A percentile compares a stretch with the other conserved stretches of the same genome.
These are phyloP conservation scores for Clarias gariepinus DNA, from an alignment of 2,113 vertebrate species.

Conservation along the genomic window DNA sequence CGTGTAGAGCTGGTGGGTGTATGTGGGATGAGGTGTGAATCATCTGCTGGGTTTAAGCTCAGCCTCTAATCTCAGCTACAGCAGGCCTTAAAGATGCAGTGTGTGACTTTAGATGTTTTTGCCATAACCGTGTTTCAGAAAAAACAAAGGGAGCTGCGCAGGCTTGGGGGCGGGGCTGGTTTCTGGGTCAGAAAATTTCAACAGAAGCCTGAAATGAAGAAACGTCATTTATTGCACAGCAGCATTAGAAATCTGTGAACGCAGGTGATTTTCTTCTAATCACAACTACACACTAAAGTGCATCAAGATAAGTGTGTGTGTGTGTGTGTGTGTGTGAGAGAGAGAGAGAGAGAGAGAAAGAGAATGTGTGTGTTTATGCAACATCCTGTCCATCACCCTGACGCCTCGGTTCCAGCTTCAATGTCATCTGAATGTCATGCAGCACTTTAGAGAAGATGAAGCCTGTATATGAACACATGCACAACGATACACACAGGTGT, in stretches of 20 bases:
- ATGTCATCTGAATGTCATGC: not conserved
- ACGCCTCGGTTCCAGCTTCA: not conserved
- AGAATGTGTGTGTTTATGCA: constrained; percentile 10
- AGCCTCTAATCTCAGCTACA: constrained; percentile 1
- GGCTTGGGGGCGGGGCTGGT: not conserved
- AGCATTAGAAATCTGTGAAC: not conserved
- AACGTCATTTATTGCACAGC: not conserved
- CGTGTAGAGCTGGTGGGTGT: constrained; percentile 8
- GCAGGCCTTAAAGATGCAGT: constrained; percentile 23
- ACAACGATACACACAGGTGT: not conserved
- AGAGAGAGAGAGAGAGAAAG: no score
- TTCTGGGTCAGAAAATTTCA: not conserved
- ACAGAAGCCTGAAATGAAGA: not conserved
- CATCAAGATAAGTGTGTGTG: not conserved
- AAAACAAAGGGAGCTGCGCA: not conserved
- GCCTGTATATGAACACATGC: not conserved
- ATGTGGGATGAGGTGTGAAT: constrained; percentile 6
- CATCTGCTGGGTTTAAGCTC: constrained; percentile 21
- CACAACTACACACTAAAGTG: no score
- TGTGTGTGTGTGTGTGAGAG: no score
- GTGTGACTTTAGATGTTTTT: not conserved
- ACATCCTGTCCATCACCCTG: not conserved
- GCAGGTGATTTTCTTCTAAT: not conserved
- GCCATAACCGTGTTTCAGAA: not conserved
- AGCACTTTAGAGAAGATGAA: not conserved